Percentiles rank a stretch among this genome's conserved stretches.
Evolutionary conservation across 2,113 vertebrate genomes (phyloP).

Genomic region (Dromiciops gliroides): DNA sequence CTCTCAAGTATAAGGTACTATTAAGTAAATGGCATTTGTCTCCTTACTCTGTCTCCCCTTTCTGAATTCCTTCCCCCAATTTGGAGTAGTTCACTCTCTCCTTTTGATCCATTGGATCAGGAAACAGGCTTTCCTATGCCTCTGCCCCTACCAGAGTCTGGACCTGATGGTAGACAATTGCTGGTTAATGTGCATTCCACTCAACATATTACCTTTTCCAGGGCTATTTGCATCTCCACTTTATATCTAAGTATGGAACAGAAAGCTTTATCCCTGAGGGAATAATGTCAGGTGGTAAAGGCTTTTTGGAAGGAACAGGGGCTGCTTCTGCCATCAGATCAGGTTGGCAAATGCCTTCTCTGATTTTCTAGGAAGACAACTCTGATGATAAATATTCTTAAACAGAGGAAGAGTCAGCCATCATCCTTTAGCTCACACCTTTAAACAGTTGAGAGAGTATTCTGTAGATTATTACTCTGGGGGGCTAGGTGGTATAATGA

Average conservation of each 20-base stretch:
- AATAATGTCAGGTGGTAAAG: background rate
- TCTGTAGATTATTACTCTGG: background rate
- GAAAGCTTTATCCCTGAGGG: background rate
- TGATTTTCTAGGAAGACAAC: background rate
- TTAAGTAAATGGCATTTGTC: background rate
- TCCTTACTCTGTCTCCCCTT: background rate
- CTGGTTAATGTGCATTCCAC: background rate
- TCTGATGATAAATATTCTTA: background rate
- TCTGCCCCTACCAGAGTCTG: background rate
- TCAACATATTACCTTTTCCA: background rate
- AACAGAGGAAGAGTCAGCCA: background rate
- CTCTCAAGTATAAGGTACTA: background rate
- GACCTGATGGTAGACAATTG: background rate
- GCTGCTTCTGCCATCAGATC: background rate
- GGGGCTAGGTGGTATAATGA: background rate
- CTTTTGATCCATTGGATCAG: background rate
- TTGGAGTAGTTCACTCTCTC: background rate
- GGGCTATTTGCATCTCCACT: background rate
- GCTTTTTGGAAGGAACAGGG: background rate
- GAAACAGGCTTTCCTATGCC: background rate
- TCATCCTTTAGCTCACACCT: background rate
- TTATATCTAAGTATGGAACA: background rate
- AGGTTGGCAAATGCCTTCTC: background rate
- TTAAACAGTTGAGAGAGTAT: background rate
- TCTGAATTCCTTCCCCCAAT: background rate